Conservation (phyloP, 2,797 vertebrate species). For the Scomberomorus guttatus region DNA sequence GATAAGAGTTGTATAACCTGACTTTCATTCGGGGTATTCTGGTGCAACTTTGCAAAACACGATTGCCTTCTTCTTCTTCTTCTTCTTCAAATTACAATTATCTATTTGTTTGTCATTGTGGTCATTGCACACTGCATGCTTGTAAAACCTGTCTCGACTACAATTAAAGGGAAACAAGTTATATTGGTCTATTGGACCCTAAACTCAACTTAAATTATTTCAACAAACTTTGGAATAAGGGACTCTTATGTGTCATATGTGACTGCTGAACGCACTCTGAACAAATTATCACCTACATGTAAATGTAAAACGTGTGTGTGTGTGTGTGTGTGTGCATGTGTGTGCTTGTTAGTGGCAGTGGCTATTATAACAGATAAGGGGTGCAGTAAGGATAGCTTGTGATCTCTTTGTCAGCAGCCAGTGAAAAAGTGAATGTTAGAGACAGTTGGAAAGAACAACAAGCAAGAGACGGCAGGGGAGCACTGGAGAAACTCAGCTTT, state of each 20-base stretch:
- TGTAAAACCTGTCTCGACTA: not conserved
- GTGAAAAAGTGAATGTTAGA: slow-evolving; percentile 78
- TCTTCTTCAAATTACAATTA: not conserved
- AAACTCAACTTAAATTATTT: not conserved
- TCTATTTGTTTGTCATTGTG: not conserved
- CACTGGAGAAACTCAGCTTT: slow-evolving; percentile 84
- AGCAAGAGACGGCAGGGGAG: slow-evolving; percentile 81
- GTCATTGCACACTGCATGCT: too few relatives aligned
- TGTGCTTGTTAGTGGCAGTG: slow-evolving; percentile 73
- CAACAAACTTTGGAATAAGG: not conserved
- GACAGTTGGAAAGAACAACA: slow-evolving; percentile 82
- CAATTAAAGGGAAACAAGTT: not conserved
- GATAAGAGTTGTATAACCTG: not conserved
- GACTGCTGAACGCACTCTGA: slow-evolving; percentile 3
- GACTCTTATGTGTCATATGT: not conserved
- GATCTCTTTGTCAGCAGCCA: slow-evolving; percentile 75
- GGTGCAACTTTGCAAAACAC: not conserved
- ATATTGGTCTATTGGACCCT: not conserved
- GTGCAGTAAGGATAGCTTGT: slow-evolving; percentile 66
- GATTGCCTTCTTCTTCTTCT: not conserved
- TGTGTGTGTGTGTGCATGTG: slow-evolving; percentile 7
- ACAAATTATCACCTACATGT: too few relatives aligned
- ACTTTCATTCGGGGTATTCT: not conserved
- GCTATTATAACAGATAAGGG: slow-evolving; percentile 65
- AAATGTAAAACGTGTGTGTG: not conserved